Evolutionary conservation across 2,888 invertebrate species (phyloP).

Genomic region (Andrena bucephala): DNA sequence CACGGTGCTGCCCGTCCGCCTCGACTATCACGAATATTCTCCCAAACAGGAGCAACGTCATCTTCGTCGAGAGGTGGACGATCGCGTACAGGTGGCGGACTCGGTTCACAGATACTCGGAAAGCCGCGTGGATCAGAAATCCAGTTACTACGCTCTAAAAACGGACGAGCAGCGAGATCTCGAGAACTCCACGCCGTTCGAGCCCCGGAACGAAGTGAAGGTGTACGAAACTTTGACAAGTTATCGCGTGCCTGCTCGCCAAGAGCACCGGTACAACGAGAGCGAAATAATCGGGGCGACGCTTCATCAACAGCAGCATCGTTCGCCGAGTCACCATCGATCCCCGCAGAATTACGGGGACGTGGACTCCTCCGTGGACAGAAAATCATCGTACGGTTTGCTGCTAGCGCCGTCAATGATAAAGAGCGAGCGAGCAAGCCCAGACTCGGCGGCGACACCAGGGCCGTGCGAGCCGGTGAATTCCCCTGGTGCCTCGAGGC

Average conservation of each 20-base stretch:
- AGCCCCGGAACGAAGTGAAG: constrained; percentile 59
- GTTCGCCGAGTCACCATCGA: constrained; percentile 54
- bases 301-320: constrained; percentile 39
- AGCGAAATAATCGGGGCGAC: constrained; percentile 11
- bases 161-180: constrained; percentile 53
- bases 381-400: constrained; percentile 72
- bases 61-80: constrained; percentile 52
- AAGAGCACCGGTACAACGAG: constrained; percentile 57
- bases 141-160: constrained; percentile 59
- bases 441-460: constrained; percentile 82
- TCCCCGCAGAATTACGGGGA: constrained; percentile 58
- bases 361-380: constrained; percentile 68
- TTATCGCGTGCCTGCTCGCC: constrained; percentile 49
- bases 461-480: constrained; percentile 80
- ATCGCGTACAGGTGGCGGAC: constrained; percentile 57
- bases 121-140: constrained; percentile 43
- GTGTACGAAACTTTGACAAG: constrained; percentile 67
- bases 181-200: constrained; percentile 41
- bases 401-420: constrained; percentile 82
- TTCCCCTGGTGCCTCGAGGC: constrained; percentile 68
- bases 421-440: constrained; percentile 81
- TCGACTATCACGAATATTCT: constrained; percentile 67
- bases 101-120: constrained; percentile 52
- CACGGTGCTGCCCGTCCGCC: constrained; percentile 49
- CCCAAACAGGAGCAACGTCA: constrained; percentile 61